Base-by-base conservation (phyloP, 2,797 vertebrate genomes). In the Acanthiza pusilla region DNA sequence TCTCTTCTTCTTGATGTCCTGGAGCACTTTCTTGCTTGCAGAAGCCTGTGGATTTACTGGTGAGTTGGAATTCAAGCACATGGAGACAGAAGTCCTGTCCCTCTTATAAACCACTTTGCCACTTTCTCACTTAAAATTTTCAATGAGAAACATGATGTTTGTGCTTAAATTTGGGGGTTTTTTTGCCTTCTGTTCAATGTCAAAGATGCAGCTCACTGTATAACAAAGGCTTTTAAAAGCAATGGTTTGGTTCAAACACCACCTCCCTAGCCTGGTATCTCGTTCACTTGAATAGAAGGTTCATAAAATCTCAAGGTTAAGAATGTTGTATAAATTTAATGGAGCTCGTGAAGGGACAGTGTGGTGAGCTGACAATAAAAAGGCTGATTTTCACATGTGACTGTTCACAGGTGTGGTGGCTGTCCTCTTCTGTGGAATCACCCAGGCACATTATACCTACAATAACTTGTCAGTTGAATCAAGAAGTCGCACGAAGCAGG, bases 1-100 rank as follows among this genome's bases (percentile, higher is more conserved):
- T 2, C 98, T 99, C 72, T 99, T 99, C 97, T 99, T 99, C 98
- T 97, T 99, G 94, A 99, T 99, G 99, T 99, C 99, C 65, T 99
- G 99, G 99, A 99, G 99, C 97, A 99, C 99, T 3, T 99, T 99
- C 97, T 97, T 99, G 72, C 95, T 99, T 53, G 99, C 99, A 5
- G 99, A 99, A 97, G 99, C 99, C 26, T 99, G 99, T 79, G 99
- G 99, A 23, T 99, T 99, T 97, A 99, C 99, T 92, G 99, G 99
- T 99, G 85, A 87, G 97, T 96, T 87, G n/a, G n/a, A 30, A 30
- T 63, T 94, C 32, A 20, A 55, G 42, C 25, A 34, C 7, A 9
- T 1, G 2, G 29, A 48, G 34, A 20, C 16, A 36, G 12, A 66
- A 78, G 10, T 42, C 45, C 62, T 81, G 66, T 40, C 32, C 16